Evolutionary conservation across 1,140 invertebrate species (phyloP), one percentile per base, ranked within the genome.

Genomic region (Lethocerus indicus): DNA sequence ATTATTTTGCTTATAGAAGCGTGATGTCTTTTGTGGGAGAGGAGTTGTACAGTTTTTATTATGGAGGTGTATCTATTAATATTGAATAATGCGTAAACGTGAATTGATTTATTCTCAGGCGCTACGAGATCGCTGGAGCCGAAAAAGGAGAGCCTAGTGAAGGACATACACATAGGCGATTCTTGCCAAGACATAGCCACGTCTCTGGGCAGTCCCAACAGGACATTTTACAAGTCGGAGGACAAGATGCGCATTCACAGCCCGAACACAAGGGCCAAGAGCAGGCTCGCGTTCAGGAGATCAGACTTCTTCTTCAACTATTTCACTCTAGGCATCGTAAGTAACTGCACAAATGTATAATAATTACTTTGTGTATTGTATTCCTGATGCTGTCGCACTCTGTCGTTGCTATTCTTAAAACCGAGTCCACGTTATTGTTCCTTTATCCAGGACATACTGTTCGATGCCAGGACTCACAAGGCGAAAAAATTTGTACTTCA

Each of bases 211-310:
- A 78, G 81, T 35, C 78, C 79, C 1, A 76, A 81, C 44, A 74
- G 81, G 45, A 75, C 93, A 2, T 96, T 93, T 67, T 95, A 86
- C 67, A 96, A 97, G 69, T 82, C 87, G 23, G 91, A 97, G 66
- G 92, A 97, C 64, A 96, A 97, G 70, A 96, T 97, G 91, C 84
- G 89, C 66, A 96, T 96, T 59, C 92, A 96, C 65, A 81, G 83
- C 53, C 85, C 87, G 18, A 27, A 28, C 9, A 47, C 52, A 23
- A 86, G 88, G 60, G 81, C 87, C 14, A 81, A 88, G 63, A 78
- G 82, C 52, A 76, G 81, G 57, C 73, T 78, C 29, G 72, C 78
- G 26, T 79, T 78, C 50, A 78, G 75, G 46, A 79, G 81, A 46
- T 77, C 76, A 0, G 93, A 96, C 65, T 96, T 90, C 65, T 96